Base-by-base conservation (phyloP, 1,140 invertebrate genomes). In the Limonius californicus region DNA sequence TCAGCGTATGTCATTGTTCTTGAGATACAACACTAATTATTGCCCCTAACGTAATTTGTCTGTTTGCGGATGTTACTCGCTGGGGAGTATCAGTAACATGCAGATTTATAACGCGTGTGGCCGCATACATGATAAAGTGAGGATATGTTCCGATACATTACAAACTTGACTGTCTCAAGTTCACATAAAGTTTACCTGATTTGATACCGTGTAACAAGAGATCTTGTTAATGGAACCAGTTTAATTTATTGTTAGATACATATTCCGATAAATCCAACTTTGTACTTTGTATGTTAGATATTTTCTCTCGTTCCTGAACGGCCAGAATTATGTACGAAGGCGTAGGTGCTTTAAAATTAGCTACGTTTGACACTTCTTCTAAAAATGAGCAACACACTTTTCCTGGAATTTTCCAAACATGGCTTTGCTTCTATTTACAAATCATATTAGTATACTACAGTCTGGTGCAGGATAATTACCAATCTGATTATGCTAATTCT, bases 161-260 rank as follows among this genome's bases (percentile, higher is more conserved):
- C 35, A 39, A 2, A 6, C 35, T 39, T 39, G 35, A 39, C 35
- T 39, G 35, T 39, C 35, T 39, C n/a, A 39, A 39, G n/a, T 14
- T 12, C 35, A 39, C 35, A 39, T 39, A 39, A 39, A 39, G 35
- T 39, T 39, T 39, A 39, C 2, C 35, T 39, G 35, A 14, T 39
- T 39, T 39, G 35, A 39, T 39, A 39, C 35, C 35, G n/a, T 39
- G 35, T 39, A 39, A 39, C 35, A 39, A 39, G 35, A 39, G 35
- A 39, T 39, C 23, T 27, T 27, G 35, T 39, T 39, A 39, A 39
- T 39, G 35, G 35, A 39, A 39, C 35, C 35, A 39, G 35, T 39
- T 39, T 27, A 27, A 27, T 27, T 27, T 27, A 27, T 27, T 27
- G 23, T 27, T 27, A 27, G 23, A 27, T 27, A 27, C 23, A 27